A percentile compares a stretch with the other conserved stretches of the same genome.
These are phyloP conservation scores for Enteromius anoplus DNA, from an alignment of 2,797 vertebrate genomes.

Conservation along the genomic window DNA sequence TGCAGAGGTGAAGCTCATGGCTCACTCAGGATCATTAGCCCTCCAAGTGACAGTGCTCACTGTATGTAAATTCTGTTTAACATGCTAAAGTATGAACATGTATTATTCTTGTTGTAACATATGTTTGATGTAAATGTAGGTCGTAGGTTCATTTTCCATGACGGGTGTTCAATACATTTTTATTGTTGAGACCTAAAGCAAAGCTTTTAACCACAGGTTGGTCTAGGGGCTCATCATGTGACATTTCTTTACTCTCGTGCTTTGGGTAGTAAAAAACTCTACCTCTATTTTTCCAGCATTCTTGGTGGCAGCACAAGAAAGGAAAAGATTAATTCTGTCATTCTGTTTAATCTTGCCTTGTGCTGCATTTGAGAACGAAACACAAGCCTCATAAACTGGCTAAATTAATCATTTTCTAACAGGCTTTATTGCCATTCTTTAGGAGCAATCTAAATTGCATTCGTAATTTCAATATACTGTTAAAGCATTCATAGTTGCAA, in stretches of 20 bases:
- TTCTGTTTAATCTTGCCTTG: not conserved
- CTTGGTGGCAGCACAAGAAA: not conserved
- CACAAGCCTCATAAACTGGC: not conserved
- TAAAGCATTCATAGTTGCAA: not conserved
- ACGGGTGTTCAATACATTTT: not conserved
- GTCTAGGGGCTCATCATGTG: not conserved
- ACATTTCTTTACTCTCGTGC: not conserved
- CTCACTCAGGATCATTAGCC: slow-evolving; percentile 15
- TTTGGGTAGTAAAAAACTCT: not conserved
- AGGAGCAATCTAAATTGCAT: not conserved
- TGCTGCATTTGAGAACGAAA: not conserved
- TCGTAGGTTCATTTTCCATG: slow-evolving; percentile 1
- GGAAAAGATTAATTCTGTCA: not conserved
- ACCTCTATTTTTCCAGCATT: not conserved
- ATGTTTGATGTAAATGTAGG: not conserved
- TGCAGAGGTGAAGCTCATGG: slow-evolving; percentile 17
- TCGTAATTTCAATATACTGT: not conserved
- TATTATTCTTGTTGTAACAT: not conserved
- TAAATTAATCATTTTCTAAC: not conserved
- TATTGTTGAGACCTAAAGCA: not conserved
- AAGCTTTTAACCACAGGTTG: not conserved
- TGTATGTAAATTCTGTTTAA: not conserved
- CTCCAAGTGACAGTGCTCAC: not conserved
- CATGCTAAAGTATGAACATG: not conserved
- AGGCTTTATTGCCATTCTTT: not conserved